Evolutionary conservation across 2,113 vertebrate species (phyloP), one percentile per base, ranked within the genome.

Genomic region (Mustela nigripes): DNA sequence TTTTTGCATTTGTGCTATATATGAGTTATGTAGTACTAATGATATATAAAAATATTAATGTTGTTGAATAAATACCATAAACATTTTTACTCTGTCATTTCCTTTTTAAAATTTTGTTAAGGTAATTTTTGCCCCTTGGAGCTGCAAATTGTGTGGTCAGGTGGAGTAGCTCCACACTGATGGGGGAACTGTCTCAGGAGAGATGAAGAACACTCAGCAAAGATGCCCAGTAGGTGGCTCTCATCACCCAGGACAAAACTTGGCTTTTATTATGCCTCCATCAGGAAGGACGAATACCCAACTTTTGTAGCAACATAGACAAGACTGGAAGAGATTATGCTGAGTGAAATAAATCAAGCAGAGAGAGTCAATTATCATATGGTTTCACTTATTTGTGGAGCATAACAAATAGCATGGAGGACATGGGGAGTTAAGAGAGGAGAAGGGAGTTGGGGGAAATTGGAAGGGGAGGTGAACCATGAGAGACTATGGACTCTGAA

Each of bases 81-180:
- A 50, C 2, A 7, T 1, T 63, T 74, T 50, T 26, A 53, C 3
- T n/a, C 12, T 81, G 28, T 15, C 0, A 1, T 74, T 84, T 50
- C 48, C 53, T 45, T 62, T 73, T 79, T 14, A 6, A 60, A 94
- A 63, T 1, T 50, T 84, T 10, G 6, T 53, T 67, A 22, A 39
- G 42, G 7, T 58, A 16, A 48, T 28, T 65, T 88, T 69, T 89
- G 36, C 28, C 4, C 3, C 15, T 4, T 15, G 11, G 8, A 56
- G 45, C n/a, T 74, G 39, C 19, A 4, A n/a, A 42, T 67, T n/a
- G 7, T 2, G 0, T 0, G 21, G 11, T 15, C 36, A 3, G 11
- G 5, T 6, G 4, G 7, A 19, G 31, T 62, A 16, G 39, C 12
- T 26, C 18, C 16, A 10, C 14, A 2, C 5, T 7, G 53, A 73